Evolutionary conservation across 2,113 vertebrate genomes (phyloP).

Genomic region (Pseudopipra pipra): DNA sequence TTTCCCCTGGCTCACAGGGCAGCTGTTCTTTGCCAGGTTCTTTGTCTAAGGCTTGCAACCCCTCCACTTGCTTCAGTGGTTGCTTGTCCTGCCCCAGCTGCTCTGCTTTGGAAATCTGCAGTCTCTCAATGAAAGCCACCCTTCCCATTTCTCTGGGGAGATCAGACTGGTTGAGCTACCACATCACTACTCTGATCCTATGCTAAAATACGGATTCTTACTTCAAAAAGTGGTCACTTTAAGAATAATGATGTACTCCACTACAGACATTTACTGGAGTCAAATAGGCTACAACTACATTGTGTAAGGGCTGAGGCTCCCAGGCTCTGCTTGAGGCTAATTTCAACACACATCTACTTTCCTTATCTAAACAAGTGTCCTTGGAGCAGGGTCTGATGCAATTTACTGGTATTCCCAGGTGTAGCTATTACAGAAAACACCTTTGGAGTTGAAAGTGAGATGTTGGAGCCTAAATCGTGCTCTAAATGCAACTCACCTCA

Average conservation of each 20-base stretch:
- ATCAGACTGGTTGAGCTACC: background rate
- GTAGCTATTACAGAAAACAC: background rate
- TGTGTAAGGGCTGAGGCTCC: background rate
- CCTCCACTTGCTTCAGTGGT: fast-evolving
- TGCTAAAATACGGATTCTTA: background rate
- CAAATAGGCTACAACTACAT: background rate
- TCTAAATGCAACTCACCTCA: background rate
- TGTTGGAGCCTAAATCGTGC: background rate
- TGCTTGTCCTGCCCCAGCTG: background rate
- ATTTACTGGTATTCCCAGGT: background rate
- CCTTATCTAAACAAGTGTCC: background rate
- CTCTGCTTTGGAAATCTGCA: background rate
- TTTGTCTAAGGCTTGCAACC: background rate
- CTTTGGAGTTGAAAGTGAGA: background rate
- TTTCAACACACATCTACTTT: background rate
- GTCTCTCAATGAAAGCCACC: background rate
- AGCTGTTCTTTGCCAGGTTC: background rate
- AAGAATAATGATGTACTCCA: fast-evolving
- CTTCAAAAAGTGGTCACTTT: background rate
- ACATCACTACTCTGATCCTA: background rate
- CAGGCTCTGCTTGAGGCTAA: background rate
- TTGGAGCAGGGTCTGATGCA: background rate
- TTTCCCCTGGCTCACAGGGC: background rate
- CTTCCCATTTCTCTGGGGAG: background rate
- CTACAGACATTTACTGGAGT: background rate